Conservation (phyloP, 1,140 invertebrate species). For the Pentalonia nigronervosa region DNA sequence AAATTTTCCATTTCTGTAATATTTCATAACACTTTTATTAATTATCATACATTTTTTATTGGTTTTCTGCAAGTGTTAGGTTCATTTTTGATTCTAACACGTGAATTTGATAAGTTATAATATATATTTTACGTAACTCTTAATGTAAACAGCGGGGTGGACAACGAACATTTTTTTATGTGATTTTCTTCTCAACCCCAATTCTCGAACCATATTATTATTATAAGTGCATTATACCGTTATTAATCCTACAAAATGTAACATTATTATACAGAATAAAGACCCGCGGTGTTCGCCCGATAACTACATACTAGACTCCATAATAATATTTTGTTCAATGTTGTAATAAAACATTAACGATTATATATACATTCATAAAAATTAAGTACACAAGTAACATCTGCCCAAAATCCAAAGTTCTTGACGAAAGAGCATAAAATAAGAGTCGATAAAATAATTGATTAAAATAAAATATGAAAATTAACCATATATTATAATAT, state of each 20-base stretch:
- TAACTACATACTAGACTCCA: not conserved
- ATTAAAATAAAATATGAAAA: too few relatives aligned
- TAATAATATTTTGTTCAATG: too few relatives aligned
- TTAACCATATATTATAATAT: too few relatives aligned
- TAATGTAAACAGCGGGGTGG: too few relatives aligned
- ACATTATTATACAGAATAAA: not conserved
- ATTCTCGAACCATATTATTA: not conserved
- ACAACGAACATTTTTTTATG: not conserved
- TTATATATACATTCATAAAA: too few relatives aligned
- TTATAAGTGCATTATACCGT: not conserved
- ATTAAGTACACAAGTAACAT: too few relatives aligned
- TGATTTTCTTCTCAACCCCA: not conserved
- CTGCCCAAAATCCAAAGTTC: too few relatives aligned
- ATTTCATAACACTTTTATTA: not conserved
- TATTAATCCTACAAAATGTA: not conserved
- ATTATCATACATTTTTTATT: not conserved
- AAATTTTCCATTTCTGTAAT: not conserved
- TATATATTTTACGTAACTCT: too few relatives aligned
- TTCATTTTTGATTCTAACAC: not conserved
- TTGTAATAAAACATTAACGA: too few relatives aligned
- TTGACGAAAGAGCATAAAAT: too few relatives aligned
- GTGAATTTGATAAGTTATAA: too few relatives aligned
- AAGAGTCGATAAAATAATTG: too few relatives aligned
- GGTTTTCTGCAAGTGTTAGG: not conserved
- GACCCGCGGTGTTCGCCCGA: not conserved